A percentile compares a stretch with the other conserved stretches of the same genome.
Evolutionary conservation across 2,113 vertebrate species (phyloP).

Genomic region (Aspiorhynchus laticeps): DNA sequence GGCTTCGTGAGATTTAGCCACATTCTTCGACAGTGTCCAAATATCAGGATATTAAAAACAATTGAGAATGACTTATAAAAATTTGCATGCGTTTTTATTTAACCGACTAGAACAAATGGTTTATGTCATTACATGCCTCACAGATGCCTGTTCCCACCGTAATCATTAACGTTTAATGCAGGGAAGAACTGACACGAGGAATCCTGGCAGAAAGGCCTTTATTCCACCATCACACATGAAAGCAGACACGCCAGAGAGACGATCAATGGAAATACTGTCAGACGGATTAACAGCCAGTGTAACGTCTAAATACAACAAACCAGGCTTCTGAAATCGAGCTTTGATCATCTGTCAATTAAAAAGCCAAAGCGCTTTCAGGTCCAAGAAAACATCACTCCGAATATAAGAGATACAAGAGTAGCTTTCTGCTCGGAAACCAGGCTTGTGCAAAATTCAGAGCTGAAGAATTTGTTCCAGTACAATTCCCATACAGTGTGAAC

Average conservation of each 20-base stretch:
- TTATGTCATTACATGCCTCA: conserved; percentile 25
- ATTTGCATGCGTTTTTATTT: background rate
- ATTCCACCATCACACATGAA: conserved; percentile 19
- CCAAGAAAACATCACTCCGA: background rate
- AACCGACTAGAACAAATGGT: conserved; percentile 11
- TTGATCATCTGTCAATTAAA: background rate
- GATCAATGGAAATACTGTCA: conserved; percentile 31
- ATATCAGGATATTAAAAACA: background rate
- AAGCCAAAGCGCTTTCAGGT: background rate
- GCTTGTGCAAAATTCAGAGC: background rate
- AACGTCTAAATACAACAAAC: background rate
- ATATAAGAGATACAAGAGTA: background rate
- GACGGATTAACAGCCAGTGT: background rate
- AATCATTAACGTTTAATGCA: background rate
- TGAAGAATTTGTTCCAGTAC: background rate
- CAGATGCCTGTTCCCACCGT: background rate
- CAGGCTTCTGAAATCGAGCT: background rate
- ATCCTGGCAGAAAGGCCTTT: conserved; percentile 2
- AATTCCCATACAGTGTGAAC: background rate
- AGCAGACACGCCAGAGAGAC: background rate
- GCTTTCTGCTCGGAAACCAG: background rate
- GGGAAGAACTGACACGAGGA: conserved; percentile 16
- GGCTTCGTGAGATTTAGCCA: conserved; percentile 1
- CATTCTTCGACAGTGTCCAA: background rate
- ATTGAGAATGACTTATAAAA: background rate